These are phyloP conservation scores for Aporrectodea caliginosa DNA, from an alignment of 1,140 invertebrate species.

Conservation along the genomic window DNA sequence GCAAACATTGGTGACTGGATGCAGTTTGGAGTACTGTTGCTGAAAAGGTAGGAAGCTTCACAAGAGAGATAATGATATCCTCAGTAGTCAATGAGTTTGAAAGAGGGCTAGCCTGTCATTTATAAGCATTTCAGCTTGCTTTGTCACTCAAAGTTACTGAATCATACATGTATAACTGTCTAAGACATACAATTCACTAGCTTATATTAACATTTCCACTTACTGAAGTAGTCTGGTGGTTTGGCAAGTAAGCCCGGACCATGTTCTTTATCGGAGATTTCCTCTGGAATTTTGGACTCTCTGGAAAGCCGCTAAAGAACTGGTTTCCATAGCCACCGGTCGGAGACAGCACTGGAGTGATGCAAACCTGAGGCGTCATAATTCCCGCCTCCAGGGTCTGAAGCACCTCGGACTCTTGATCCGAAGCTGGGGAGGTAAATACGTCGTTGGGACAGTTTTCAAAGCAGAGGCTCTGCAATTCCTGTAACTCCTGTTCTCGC, in stretches of 20 bases:
- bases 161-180: too few species aligned
- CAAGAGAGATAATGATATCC: too few species aligned
- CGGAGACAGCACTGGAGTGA: background rate
- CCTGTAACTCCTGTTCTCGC: constrained; percentile 76
- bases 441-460: background rate
- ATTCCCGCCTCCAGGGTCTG: background rate
- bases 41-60: too few species aligned
- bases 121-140: too few species aligned
- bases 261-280: constrained; percentile 62
- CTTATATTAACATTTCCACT: too few species aligned
- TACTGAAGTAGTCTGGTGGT: constrained; percentile 85
- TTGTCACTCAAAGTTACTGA: too few species aligned
- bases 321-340: background rate
- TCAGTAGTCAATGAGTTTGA: too few species aligned
- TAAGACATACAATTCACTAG: too few species aligned
- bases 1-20: too few species aligned
- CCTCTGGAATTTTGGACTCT: background rate
- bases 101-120: too few species aligned
- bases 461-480: constrained; percentile 52
- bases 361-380: background rate
- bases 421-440: background rate
- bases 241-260: constrained; percentile 81
- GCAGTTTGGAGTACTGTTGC: too few species aligned
- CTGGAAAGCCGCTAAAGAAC: background rate
- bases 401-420: background rate